A percentile compares a stretch with the other conserved stretches of the same genome.
phyloP scores from a whole-genome alignment of 2,888 invertebrate genomes.

The Athalia cordata region DNA sequence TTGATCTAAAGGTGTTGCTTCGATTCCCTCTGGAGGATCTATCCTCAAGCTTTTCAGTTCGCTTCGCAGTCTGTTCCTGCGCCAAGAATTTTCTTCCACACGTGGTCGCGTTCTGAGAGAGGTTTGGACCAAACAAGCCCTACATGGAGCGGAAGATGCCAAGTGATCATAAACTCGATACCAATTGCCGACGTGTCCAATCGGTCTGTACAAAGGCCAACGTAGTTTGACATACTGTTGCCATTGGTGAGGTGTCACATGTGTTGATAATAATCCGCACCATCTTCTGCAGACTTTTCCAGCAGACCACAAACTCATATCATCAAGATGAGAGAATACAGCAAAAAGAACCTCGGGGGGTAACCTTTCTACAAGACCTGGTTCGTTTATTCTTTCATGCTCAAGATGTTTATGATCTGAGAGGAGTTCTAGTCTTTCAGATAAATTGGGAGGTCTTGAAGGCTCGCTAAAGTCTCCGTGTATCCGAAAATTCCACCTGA shows the following conservation, averaged over 20 bases:
- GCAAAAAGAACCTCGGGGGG: slow-evolving; percentile 89
- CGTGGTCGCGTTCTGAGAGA: slow-evolving; percentile 80
- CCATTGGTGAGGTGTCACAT: slow-evolving; percentile 88
- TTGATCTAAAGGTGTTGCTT: slow-evolving; percentile 86
- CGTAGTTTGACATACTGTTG: slow-evolving; percentile 83
- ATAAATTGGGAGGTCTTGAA: slow-evolving; percentile 76
- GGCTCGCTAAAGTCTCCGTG: slow-evolving; percentile 66
- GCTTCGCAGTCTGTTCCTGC: slow-evolving; percentile 85
- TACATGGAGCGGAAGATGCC: slow-evolving; percentile 78
- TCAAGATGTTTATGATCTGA: slow-evolving; percentile 73
- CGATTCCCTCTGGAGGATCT: slow-evolving; percentile 91
- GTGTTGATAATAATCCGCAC: slow-evolving; percentile 86
- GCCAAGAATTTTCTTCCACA: slow-evolving; percentile 86
- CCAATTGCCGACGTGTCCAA: slow-evolving; percentile 85
- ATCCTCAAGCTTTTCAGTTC: slow-evolving; percentile 83
- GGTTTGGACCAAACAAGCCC: slow-evolving; percentile 91
- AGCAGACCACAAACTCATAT: slow-evolving; percentile 92
- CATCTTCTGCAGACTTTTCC: slow-evolving; percentile 91
- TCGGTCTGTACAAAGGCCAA: slow-evolving; percentile 91
- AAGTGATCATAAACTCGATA: slow-evolving; percentile 81
- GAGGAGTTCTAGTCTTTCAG: slow-evolving; percentile 79
- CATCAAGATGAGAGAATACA: slow-evolving; percentile 93
- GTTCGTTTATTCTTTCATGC: slow-evolving; percentile 72
- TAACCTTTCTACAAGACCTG: slow-evolving; percentile 81
- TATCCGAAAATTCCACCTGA: slow-evolving; percentile 56